Conservation (phyloP, 2,113 vertebrate species). For the Aleadryas rufinucha region DNA sequence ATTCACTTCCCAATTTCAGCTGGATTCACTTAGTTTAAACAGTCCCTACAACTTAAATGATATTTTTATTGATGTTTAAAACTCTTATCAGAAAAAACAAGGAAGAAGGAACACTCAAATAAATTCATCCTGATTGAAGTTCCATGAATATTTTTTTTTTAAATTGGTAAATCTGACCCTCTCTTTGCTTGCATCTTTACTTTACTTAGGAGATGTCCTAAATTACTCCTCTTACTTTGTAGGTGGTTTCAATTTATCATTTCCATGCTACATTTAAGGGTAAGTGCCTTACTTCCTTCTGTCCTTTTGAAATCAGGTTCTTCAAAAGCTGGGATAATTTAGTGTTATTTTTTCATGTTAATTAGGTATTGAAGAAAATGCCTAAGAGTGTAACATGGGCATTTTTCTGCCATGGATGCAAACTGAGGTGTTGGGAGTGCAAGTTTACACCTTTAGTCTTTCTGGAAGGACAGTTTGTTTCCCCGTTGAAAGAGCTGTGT, state of each 20-base stretch:
- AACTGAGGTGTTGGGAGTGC: background rate
- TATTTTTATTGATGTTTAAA: background rate
- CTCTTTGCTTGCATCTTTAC: background rate
- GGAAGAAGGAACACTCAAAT: background rate
- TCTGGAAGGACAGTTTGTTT: background rate
- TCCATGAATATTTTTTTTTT: background rate
- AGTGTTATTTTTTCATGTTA: background rate
- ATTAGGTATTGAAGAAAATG: background rate
- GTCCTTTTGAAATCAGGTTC: background rate
- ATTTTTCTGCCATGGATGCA: background rate
- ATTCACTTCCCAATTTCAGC: background rate
- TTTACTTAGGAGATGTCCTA: background rate
- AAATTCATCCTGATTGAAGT: background rate
- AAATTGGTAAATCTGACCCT: background rate
- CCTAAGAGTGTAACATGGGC: background rate
- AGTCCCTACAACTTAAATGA: background rate
- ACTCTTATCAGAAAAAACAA: background rate
- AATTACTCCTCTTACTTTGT: background rate
- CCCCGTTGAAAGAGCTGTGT: background rate
- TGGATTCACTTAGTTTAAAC: background rate
- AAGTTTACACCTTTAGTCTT: background rate
- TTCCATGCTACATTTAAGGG: background rate
- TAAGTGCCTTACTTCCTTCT: background rate
- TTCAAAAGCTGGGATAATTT: background rate
- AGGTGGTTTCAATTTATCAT: background rate